Evolutionary conservation across 1,140 invertebrate species (phyloP).

Genomic region (Drosophila simulans): DNA sequence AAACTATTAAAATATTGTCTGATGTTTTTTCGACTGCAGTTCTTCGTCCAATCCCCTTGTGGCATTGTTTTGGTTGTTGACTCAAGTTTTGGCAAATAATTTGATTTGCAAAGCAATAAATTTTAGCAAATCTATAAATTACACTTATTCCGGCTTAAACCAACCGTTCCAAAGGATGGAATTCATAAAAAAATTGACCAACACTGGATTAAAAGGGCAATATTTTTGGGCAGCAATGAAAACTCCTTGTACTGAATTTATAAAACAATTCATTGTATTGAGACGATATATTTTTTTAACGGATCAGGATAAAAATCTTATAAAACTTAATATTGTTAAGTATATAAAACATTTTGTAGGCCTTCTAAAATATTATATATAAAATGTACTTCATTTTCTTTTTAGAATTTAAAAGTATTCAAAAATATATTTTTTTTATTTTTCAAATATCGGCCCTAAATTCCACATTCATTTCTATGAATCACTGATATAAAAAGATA

Average conservation of each 20-base stretch:
- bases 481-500: neutral
- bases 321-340: too few species aligned
- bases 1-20: conserved; percentile 83
- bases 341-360: too few species aligned
- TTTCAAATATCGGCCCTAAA: too few species aligned
- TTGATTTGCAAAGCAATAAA: conserved; percentile 79
- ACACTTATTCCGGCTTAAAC: conserved; percentile 68
- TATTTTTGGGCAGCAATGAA: neutral
- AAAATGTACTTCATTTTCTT: too few species aligned
- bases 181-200: neutral
- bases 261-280: neutral
- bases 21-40: conserved; percentile 52
- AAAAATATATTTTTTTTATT: too few species aligned
- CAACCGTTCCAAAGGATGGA: conserved; percentile 54
- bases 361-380: too few species aligned
- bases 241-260: neutral
- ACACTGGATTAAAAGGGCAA: conserved; percentile 3
- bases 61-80: conserved; percentile 81
- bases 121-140: conserved; percentile 71
- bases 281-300: neutral
- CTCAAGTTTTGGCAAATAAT: conserved; percentile 83
- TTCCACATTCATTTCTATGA: neutral
- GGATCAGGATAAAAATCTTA: too few species aligned
- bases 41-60: conserved; percentile 62
- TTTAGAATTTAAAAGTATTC: too few species aligned